Evolutionary conservation across 1,140 invertebrate genomes (phyloP).

Genomic region (Cephus cinctus): DNA sequence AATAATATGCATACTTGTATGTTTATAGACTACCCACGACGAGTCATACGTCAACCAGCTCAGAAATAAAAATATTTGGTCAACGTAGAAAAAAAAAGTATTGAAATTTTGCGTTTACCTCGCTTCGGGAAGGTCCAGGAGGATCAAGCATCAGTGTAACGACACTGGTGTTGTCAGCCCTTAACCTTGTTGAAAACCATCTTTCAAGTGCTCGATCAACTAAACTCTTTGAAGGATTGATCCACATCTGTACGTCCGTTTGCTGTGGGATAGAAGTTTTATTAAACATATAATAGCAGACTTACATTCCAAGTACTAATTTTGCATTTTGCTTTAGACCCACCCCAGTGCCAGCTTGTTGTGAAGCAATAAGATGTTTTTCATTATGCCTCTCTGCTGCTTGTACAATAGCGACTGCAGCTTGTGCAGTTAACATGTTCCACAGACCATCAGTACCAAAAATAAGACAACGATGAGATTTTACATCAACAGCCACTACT

Average conservation of each 20-base stretch:
- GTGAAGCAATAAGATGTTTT: conserved; percentile 56
- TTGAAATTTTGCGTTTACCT: conserved; percentile 49
- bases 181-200: conserved; percentile 76
- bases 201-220: conserved; percentile 84
- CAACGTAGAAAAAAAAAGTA: neutral
- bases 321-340: conserved; percentile 13
- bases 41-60: no score
- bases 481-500: conserved; percentile 82
- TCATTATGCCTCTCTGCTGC: conserved; percentile 81
- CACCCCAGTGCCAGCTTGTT: conserved; percentile 52
- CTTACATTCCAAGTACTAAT: neutral
- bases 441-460: conserved; percentile 96
- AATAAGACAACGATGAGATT: conserved; percentile 80
- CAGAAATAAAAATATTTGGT: no score
- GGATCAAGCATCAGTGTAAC: conserved; percentile 92
- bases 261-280: conserved; percentile 28
- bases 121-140: conserved; percentile 74
- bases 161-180: conserved; percentile 94
- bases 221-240: conserved; percentile 88
- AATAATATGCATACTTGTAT: conserved; percentile 1
- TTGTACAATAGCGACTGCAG: conserved; percentile 83
- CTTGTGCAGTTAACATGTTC: conserved; percentile 87
- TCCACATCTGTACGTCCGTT: conserved; percentile 61
- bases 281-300: neutral
- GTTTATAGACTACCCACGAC: neutral